A percentile compares a stretch with the other conserved stretches of the same genome.
Evolutionary conservation across 2,797 vertebrate species (phyloP).

Genomic region (Acestrorhynchus altus): DNA sequence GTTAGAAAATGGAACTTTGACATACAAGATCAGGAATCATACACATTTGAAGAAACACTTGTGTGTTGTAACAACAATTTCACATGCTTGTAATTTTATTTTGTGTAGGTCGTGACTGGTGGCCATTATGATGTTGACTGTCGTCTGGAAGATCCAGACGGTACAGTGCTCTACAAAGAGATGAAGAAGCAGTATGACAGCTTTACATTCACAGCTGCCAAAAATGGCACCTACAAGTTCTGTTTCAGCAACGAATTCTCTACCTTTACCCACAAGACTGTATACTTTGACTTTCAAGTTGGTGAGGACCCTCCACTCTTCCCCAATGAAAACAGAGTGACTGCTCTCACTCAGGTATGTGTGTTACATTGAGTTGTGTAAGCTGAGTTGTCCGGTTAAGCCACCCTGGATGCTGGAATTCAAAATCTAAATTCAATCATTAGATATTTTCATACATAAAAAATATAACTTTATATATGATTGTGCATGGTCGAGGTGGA

Average conservation of each 20-base stretch:
- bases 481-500: too few relatives aligned
- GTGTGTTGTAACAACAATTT: too few relatives aligned
- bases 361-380: neutral
- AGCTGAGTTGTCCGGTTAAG: too few relatives aligned
- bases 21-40: too few relatives aligned
- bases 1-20: too few relatives aligned
- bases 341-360: slow-evolving; percentile 94
- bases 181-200: slow-evolving; percentile 99
- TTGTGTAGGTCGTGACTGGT: slow-evolving; percentile 91
- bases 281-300: slow-evolving; percentile 98
- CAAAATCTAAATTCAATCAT: too few relatives aligned
- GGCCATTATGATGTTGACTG: slow-evolving; percentile 99
- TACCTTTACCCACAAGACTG: slow-evolving; percentile 98
- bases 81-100: too few relatives aligned
- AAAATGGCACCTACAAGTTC: slow-evolving; percentile 95
- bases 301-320: slow-evolving; percentile 97
- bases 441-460: too few relatives aligned
- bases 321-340: slow-evolving; percentile 96
- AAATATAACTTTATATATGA: too few relatives aligned
- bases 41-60: too few relatives aligned
- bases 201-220: slow-evolving; percentile 93
- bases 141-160: slow-evolving; percentile 92
- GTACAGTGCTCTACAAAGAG: slow-evolving; percentile 93
- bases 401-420: too few relatives aligned
- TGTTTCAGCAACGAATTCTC: slow-evolving; percentile 99